These are phyloP conservation scores for Anorthoa munda DNA, from an alignment of 2,888 invertebrate genomes.

Conservation along the genomic window DNA sequence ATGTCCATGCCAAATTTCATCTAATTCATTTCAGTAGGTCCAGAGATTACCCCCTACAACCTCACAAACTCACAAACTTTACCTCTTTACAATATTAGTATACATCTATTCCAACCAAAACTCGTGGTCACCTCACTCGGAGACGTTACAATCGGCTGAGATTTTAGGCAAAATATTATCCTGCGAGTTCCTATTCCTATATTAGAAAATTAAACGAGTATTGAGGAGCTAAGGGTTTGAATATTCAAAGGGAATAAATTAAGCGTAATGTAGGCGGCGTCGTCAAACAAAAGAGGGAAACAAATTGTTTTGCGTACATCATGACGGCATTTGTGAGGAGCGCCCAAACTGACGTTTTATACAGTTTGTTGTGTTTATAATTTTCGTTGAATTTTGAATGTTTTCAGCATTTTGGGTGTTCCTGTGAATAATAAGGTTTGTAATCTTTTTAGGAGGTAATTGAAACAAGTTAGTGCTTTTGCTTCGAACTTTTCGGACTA, in stretches of 20 bases:
- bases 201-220: conserved; percentile 88
- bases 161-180: conserved; percentile 87
- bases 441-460: conserved; percentile 5
- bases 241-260: conserved; percentile 90
- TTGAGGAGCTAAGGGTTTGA: conserved; percentile 86
- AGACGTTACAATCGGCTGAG: conserved; percentile 79
- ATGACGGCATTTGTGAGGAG: conserved; percentile 32
- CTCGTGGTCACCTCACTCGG: conserved; percentile 69
- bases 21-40: no score
- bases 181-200: conserved; percentile 83
- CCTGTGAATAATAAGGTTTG: conserved; percentile 14
- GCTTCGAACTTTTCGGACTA: no score
- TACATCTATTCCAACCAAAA: not conserved
- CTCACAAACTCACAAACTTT: no score
- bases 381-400: conserved; percentile 39
- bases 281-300: conserved; percentile 74
- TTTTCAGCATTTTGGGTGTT: conserved; percentile 10
- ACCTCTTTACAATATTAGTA: not conserved
- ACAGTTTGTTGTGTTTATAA: conserved; percentile 35
- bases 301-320: conserved; percentile 77
- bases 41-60: no score
- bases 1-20: no score
- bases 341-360: conserved; percentile 28
- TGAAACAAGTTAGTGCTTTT: conserved; percentile 4
- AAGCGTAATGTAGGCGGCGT: conserved; percentile 75